phyloP scores from a whole-genome alignment of 2,888 invertebrate species.

The Erebia epiphron region DNA sequence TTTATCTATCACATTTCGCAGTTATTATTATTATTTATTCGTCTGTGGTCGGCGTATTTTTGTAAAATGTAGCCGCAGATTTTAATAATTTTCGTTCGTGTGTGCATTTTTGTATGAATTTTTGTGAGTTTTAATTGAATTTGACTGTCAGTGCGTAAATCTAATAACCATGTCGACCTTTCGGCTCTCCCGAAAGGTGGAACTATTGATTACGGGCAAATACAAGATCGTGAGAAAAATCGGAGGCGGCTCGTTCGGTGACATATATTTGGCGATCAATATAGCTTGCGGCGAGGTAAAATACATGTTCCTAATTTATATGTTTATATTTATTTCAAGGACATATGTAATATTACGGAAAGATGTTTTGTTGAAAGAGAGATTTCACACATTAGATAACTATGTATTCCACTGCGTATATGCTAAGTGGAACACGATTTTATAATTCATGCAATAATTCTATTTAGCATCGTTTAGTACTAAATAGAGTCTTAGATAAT shows the following conservation, averaged over 20 bases:
- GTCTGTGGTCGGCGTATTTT: constrained; percentile 37
- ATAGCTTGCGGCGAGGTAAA: constrained; percentile 94
- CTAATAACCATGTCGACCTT: constrained; percentile 20
- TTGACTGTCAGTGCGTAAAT: constrained; percentile 17
- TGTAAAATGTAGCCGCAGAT: constrained; percentile 43
- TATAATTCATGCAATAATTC: neutral
- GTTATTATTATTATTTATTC: constrained; percentile 2
- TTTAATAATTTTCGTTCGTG: constrained; percentile 33
- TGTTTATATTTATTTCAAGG: constrained; percentile 20
- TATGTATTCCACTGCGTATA: neutral
- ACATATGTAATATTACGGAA: neutral
- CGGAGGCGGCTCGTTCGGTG: constrained; percentile 99
- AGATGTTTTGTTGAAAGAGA: constrained; percentile 8
- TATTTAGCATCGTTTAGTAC: neutral
- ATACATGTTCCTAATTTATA: constrained; percentile 15
- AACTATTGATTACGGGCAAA: constrained; percentile 87
- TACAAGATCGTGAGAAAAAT: constrained; percentile 98
- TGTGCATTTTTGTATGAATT: constrained; percentile 28
- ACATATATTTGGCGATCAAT: constrained; percentile 98
- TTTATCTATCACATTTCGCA: neutral
- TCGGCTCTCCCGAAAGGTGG: constrained; percentile 20
- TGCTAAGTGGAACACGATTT: neutral
- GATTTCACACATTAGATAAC: constrained; percentile 5
- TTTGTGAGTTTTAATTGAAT: constrained; percentile 29
- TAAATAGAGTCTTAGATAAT: neutral